These are phyloP conservation scores for Atherinosoma microstoma DNA, from an alignment of 2,797 vertebrate genomes.

Conservation along the genomic window DNA sequence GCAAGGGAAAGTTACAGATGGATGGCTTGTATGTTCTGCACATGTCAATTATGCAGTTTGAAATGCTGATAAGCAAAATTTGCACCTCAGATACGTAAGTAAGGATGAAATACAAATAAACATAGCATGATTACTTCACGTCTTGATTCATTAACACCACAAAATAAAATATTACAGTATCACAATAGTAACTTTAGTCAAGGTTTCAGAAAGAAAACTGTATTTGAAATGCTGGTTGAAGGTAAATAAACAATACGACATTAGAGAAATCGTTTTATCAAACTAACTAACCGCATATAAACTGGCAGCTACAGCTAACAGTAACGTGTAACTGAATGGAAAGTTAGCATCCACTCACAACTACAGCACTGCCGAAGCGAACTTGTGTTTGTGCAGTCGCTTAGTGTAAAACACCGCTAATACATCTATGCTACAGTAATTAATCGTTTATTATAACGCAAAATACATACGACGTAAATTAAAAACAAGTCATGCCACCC, in stretches of 20 bases:
- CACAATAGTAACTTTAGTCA: too few species aligned
- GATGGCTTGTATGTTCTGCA: too few species aligned
- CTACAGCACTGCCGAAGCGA: accelerated
- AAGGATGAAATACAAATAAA: too few species aligned
- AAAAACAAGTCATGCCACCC: not conserved
- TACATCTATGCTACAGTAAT: not conserved
- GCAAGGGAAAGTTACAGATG: too few species aligned
- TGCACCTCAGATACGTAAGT: too few species aligned
- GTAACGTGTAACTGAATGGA: not conserved
- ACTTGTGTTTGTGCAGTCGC: not conserved
- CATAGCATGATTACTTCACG: too few species aligned
- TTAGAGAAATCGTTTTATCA: not conserved
- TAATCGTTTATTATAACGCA: not conserved
- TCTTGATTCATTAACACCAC: too few species aligned
- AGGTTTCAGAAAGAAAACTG: too few species aligned
- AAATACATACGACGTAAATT: not conserved
- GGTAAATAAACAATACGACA: not conserved
- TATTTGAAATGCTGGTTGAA: too few species aligned
- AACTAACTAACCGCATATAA: not conserved
- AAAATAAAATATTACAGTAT: too few species aligned
- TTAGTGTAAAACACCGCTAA: not conserved
- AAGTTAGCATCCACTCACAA: conserved; percentile 41
- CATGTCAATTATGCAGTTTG: too few species aligned
- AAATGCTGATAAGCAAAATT: too few species aligned
- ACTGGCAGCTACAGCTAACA: conserved; percentile 20